Percentiles rank a stretch among this genome's conserved stretches.
Evolutionary conservation across 2,888 invertebrate genomes (phyloP).

Genomic region (Heteromyza rotundicornis): DNA sequence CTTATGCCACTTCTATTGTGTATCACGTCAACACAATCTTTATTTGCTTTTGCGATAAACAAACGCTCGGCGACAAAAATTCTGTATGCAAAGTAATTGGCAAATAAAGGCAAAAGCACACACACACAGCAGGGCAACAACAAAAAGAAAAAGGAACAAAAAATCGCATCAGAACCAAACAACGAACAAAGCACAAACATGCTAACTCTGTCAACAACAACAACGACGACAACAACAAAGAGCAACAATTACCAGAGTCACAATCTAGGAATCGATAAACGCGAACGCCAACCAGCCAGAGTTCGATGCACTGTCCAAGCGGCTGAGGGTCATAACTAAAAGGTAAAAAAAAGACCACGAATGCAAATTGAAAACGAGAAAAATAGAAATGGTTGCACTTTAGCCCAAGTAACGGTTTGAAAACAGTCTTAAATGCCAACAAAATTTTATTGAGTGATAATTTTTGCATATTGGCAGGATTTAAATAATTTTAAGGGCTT

Average conservation of each 20-base stretch:
- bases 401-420: no score
- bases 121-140: neutral
- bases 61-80: no score
- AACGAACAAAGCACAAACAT: neutral
- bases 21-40: no score
- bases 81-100: conserved; percentile 8
- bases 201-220: no score
- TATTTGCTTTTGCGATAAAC: no score
- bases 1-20: no score
- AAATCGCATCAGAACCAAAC: neutral
- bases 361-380: no score
- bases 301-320: neutral
- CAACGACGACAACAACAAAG: conserved; percentile 1
- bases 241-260: neutral
- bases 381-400: neutral
- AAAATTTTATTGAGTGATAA: no score
- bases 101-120: neutral
- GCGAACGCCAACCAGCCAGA: neutral
- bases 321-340: conserved; percentile 1
- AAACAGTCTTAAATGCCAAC: no score
- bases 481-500: no score
- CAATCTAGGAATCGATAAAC: neutral
- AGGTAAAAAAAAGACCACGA: no score
- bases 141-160: neutral
- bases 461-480: no score